phyloP scores from a whole-genome alignment of 2,113 vertebrate species.

The Channa argus region DNA sequence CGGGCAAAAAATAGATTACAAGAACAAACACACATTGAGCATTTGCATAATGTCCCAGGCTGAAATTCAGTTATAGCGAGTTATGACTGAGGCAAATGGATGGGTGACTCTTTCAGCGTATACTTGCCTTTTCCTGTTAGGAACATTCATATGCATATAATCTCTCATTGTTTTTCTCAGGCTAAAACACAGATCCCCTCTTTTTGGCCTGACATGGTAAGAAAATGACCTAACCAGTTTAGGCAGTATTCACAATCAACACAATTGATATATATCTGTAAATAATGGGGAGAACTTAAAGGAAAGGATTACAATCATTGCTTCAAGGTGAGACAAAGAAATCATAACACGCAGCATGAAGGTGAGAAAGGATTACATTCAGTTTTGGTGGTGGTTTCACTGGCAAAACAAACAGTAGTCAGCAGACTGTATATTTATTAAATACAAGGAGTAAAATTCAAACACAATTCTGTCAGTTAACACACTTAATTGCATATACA shows the following conservation, averaged over 20 bases:
- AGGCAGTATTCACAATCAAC: constrained; percentile 19
- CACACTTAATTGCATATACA: neutral
- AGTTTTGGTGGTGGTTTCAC: constrained; percentile 24
- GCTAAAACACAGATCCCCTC: neutral
- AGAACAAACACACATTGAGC: constrained; percentile 47
- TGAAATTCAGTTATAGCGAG: constrained; percentile 66
- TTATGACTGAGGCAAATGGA: constrained; percentile 54
- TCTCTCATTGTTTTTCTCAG: neutral
- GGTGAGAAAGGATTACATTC: constrained; percentile 23
- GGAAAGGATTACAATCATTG: constrained; percentile 27
- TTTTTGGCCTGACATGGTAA: neutral
- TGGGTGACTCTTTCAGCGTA: constrained; percentile 9
- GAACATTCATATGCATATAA: neutral
- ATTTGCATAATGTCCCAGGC: constrained; percentile 67
- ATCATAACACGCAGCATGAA: constrained; percentile 31
- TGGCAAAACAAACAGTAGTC: constrained; percentile 14
- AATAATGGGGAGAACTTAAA: constrained; percentile 36
- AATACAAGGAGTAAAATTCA: neutral
- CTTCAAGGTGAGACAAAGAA: constrained; percentile 21
- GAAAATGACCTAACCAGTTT: neutral
- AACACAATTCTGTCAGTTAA: neutral
- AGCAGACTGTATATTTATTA: constrained; percentile 4
- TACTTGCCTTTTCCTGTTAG: neutral
- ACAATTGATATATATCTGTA: constrained; percentile 27
- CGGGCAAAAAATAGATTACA: constrained; percentile 57